Evolutionary conservation across 2,888 invertebrate species (phyloP).

Genomic region (Sinhomidia bicolor): DNA sequence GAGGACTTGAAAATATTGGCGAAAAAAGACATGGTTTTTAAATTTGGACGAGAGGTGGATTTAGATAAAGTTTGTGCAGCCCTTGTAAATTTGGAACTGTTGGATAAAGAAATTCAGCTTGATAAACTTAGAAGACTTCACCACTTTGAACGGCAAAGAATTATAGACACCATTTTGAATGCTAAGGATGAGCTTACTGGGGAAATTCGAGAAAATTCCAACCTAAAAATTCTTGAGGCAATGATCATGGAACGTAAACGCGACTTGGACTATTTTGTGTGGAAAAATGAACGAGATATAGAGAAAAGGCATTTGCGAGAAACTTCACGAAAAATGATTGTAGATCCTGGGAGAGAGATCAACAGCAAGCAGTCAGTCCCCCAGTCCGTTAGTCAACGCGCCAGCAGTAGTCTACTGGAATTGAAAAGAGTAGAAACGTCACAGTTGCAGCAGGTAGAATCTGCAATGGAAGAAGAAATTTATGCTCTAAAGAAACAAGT

Average conservation of each 20-base stretch:
- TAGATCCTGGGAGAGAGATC: neutral
- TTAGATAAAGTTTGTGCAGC: conserved; percentile 77
- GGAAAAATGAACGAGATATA: conserved; percentile 61
- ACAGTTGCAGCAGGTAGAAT: too few species aligned
- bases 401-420: too few species aligned
- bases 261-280: conserved; percentile 77
- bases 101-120: conserved; percentile 75
- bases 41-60: conserved; percentile 78
- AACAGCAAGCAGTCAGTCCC: neutral
- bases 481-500: conserved; percentile 38
- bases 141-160: conserved; percentile 68
- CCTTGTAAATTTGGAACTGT: conserved; percentile 77
- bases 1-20: conserved; percentile 52
- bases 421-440: neutral
- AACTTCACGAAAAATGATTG: conserved; percentile 18
- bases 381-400: neutral
- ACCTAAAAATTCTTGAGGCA: conserved; percentile 76
- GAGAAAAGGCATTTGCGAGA: conserved; percentile 28
- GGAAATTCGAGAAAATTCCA: conserved; percentile 78
- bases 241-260: conserved; percentile 76
- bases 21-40: conserved; percentile 75
- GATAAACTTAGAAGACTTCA: conserved; percentile 75
- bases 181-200: conserved; percentile 72
- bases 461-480: conserved; percentile 35
- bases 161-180: conserved; percentile 72